These are phyloP conservation scores for Gobio gobio DNA, from an alignment of 2,113 vertebrate genomes.

Conservation along the genomic window DNA sequence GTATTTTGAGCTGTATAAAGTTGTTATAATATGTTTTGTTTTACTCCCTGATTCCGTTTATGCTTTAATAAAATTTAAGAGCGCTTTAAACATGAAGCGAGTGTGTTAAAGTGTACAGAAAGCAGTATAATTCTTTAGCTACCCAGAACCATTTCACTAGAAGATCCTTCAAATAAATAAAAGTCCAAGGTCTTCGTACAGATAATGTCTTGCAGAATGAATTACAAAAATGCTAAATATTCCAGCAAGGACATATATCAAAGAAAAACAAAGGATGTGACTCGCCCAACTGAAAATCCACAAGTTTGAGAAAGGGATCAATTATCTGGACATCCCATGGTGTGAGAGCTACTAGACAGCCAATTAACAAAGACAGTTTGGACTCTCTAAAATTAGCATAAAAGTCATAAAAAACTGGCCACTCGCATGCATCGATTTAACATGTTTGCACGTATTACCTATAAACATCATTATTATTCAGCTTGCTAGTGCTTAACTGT, in stretches of 20 bases:
- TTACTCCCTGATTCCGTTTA: slow-evolving; percentile 35
- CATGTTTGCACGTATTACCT: neutral
- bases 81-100: slow-evolving; percentile 34
- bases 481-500: neutral
- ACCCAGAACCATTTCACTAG: neutral
- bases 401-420: neutral
- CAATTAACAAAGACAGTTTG: neutral
- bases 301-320: neutral
- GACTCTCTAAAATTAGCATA: neutral
- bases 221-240: neutral
- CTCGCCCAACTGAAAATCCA: neutral
- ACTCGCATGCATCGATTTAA: neutral
- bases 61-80: slow-evolving; percentile 56
- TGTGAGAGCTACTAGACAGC: neutral
- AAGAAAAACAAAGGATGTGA: neutral
- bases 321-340: slow-evolving; percentile 6
- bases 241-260: neutral
- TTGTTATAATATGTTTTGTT: slow-evolving; percentile 29
- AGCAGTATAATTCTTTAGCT: neutral
- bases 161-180: neutral
- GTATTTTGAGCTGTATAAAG: slow-evolving; percentile 51
- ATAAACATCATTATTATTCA: neutral
- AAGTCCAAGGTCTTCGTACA: neutral
- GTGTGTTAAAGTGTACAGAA: neutral
- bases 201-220: neutral